Conservation (phyloP, 2,113 vertebrate species). For the Phocoena phocoena region DNA sequence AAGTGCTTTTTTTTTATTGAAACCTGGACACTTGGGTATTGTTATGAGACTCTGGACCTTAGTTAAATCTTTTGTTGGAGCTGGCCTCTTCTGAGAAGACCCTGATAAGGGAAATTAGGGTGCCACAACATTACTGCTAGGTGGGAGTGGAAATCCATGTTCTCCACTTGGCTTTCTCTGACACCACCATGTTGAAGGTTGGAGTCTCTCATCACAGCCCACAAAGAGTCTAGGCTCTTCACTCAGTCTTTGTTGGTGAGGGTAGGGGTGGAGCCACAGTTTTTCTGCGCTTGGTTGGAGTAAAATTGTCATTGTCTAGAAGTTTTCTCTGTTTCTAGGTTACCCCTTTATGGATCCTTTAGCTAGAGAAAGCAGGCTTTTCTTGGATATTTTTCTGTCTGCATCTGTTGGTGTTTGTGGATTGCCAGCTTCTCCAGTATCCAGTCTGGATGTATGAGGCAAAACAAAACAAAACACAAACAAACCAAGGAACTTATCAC, state of each 20-base stretch:
- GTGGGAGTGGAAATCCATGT: background rate
- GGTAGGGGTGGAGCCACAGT: background rate
- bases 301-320: background rate
- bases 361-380: background rate
- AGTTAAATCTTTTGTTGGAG: slow-evolving; percentile 5
- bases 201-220: background rate
- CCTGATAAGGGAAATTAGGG: background rate
- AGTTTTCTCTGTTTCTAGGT: background rate
- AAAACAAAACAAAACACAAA: background rate
- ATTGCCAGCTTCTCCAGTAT: background rate
- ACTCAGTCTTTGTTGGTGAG: background rate
- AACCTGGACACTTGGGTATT: background rate
- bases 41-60: background rate
- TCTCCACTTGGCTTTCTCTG: background rate
- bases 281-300: background rate
- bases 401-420: background rate
- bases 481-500: background rate
- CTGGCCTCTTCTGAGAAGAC: background rate
- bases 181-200: background rate
- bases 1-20: background rate
- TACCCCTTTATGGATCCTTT: background rate
- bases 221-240: background rate
- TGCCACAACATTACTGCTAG: background rate
- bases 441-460: background rate
- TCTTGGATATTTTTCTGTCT: background rate